Conservation (phyloP, 2,888 invertebrate species). For the Tridacna gigas region DNA sequence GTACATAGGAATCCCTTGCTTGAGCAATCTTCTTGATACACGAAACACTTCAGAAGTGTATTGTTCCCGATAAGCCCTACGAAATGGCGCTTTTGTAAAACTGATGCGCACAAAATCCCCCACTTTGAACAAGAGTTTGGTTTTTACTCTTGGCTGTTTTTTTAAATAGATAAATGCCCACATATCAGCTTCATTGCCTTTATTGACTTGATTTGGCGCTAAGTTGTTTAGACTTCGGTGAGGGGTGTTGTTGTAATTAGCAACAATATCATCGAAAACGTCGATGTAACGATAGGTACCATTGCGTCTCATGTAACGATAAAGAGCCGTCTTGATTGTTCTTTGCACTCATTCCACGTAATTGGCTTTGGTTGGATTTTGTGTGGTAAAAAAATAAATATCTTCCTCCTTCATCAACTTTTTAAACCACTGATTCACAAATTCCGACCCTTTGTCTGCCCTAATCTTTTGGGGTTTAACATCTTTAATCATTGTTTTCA, state of each 20-base stretch:
- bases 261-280: conserved; percentile 3
- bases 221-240: conserved; percentile 36
- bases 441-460: conserved; percentile 32
- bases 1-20: conserved; percentile 46
- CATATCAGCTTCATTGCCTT: conserved; percentile 44
- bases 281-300: conserved; percentile 26
- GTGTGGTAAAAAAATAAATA: conserved; percentile 35
- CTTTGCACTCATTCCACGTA: conserved; percentile 34
- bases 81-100: conserved; percentile 27
- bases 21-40: conserved; percentile 20
- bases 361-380: conserved; percentile 38
- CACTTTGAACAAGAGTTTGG: conserved; percentile 27
- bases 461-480: conserved; percentile 32
- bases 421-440: conserved; percentile 37
- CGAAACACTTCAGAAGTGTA: conserved; percentile 50
- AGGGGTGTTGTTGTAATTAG: conserved; percentile 30
- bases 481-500: conserved; percentile 37
- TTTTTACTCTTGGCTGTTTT: conserved; percentile 14
- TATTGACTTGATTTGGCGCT: conserved; percentile 33
- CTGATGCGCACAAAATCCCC: conserved; percentile 44
- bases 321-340: conserved; percentile 23
- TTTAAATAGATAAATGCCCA: conserved; percentile 47
- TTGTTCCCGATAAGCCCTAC: conserved; percentile 43
- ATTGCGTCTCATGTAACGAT: conserved; percentile 19
- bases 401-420: conserved; percentile 31